Base-by-base conservation (phyloP, 2,888 invertebrate species). In the Pyrgus malvae region DNA sequence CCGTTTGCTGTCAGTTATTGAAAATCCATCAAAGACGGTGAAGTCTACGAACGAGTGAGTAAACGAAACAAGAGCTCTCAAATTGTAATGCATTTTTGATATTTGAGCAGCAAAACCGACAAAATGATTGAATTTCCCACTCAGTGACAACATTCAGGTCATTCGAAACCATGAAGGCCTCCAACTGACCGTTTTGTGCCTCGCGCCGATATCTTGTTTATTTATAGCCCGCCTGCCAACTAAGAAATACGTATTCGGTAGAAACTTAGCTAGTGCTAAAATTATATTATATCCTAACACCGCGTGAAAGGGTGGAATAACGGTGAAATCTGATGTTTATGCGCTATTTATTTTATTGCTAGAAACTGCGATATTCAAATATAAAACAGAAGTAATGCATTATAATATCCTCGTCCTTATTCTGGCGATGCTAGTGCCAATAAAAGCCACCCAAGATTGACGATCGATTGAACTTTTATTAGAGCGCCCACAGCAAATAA, bases 101-200 rank as follows among this genome's bases (percentile, higher is more conserved):
- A 9, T 33, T 31, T 35, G 14, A 33, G 8, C 14, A 21, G 35
- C 16, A 21, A n/a, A 19, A 31, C 29, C 9, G 21, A 23, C 46
- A 27, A 14, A 27, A 51, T 21, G 51, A 45, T 45, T 38, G 38
- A 45, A 53, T 45, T 35, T 35, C 44, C 48, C 44, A 27, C 44
- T 55, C 63, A 45, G 58, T 46, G 54, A 55, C 56, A 35, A 59
- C 64, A 73, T 67, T 64, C 62, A 62, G 73, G 74, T 67, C 70
- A 68, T 60, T 55, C 57, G 66, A 66, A 62, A 66, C 71, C 68
- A 67, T 66, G 69, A 61, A 68, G 65, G 63, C 63, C 63, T 63
- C 53, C 45, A 29, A 38, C 60, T 56, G 57, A 58, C 62, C 60
- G 62, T 65, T 64, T 50, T 61, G 63, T 61, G 44, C 12, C 29